Base-by-base conservation (phyloP, 2,888 invertebrate species). In the Drosophila hawaiiensis region DNA sequence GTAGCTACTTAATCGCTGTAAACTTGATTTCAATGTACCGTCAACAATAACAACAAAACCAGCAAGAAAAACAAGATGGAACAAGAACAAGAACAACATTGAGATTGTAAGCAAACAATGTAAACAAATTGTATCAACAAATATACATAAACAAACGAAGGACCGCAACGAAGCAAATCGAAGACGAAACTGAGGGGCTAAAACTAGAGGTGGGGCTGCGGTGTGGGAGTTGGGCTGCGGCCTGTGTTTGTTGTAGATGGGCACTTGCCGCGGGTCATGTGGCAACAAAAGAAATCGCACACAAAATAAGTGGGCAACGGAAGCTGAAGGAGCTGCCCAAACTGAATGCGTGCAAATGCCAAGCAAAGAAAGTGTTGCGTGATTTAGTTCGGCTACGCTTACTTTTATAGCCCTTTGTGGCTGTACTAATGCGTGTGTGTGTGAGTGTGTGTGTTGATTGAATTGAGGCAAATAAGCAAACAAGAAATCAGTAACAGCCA, bases 61-160 rank as follows among this genome's bases (percentile, higher is more conserved):
- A 53, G 35, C 25, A 35, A 12, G 52, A 71, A 50, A 43, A 49
- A 37, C 58, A 61, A 49, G 56, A 28, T 50, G 33, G 50, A 62
- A 49, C 14, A 72, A 55, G 50, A 49, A 35, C 54, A 79, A 67
- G 65, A 75, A 68, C 53, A 76, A 68, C 68, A 64, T 73, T 76
- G 79, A 87, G 87, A 87, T 83, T 87, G 85, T 87, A 74, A 83
- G 80, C 85, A 87, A 89, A 87, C 87, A 87, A 87, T 89, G 90
- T 87, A 89, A 85, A 89, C 87, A 87, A 87, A 87, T 87, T 87
- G 90, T 88, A 84, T 76, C 85, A 87, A 85, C 88, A 87, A 87
- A 87, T 89, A 89, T 87, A 89, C 82, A 85, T 85, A 87, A 84
- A 89, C 86, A 89, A 85, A 80, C 82, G 76, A 78, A 75, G 72